Base-by-base conservation (phyloP, 2,797 vertebrate genomes). In the Arrhamphus sclerolepis region DNA sequence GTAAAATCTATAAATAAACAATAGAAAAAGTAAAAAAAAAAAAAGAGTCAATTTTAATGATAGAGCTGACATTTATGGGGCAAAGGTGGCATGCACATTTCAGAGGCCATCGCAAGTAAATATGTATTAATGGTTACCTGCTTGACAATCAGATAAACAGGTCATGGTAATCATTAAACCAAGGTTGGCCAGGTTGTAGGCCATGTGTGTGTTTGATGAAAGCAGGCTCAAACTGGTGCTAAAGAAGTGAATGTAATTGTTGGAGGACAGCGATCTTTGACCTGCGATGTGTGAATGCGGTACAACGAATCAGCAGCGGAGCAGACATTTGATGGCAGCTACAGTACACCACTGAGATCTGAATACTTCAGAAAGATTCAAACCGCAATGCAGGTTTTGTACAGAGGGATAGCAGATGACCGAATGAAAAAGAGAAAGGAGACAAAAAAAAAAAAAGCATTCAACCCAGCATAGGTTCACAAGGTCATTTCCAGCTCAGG, bases 41-140 rank as follows among this genome's bases (percentile, higher is more conserved):
- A 56, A 64, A 71, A 70, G 69, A 82, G 73, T 68, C 70, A 84
- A 70, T 80, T 78, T 55, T 46, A 86, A 73, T 73, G 75, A 84
- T 83, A 92, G 81, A 66, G 83, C 91, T 94, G 94, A 94, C 92
- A 94, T 96, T 95, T 91, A 88, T 85, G 82, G 91, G 90, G 91
- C 93, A 92, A 93, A 92, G 92, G 91, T 89, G 86, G 90, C 88
- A 83, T 86, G 93, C 89, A 77, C 86, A 92, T 94, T 94, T 91
- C 93, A 94, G 93, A 97, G 96, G 96, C 97, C 97, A 96, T 93
- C 93, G 89, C 93, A 95, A 94, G 94, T 94, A 98, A 99, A 98
- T 94, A 97, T 92, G 93, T 96, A 98, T 98, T 98, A 98, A 99
- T 99, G 96, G 95, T 97, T 98, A 98, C 96, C 96, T 88, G 93